Percentiles rank a stretch among this genome's conserved stretches.
Conservation (phyloP, 1,140 invertebrate species). For the Leptestheria dahalacensis region DNA sequence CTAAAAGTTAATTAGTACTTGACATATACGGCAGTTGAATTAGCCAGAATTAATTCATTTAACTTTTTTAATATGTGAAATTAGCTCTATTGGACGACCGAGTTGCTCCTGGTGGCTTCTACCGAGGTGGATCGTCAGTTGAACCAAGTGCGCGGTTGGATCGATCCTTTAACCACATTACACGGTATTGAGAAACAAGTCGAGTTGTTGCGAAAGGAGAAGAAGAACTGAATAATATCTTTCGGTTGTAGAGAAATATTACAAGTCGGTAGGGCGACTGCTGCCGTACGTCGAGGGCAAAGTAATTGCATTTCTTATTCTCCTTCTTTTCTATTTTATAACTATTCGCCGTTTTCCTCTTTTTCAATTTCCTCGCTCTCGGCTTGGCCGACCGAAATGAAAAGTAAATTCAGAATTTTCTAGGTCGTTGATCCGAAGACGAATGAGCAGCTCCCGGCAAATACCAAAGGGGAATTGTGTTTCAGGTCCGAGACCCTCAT, state of each 20-base stretch:
- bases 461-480: neutral
- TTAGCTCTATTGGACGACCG: neutral
- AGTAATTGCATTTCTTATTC: too few species aligned
- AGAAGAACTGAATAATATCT: too few species aligned
- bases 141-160: neutral
- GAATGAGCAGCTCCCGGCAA: neutral
- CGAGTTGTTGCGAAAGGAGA: too few species aligned
- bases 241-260: neutral
- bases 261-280: neutral
- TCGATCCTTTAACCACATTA: neutral
- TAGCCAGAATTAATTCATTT: neutral
- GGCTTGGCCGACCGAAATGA: too few species aligned
- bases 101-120: neutral
- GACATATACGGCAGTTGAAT: neutral
- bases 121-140: neutral
- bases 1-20: too few species aligned
- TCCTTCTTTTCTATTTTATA: too few species aligned
- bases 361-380: too few species aligned
- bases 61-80: neutral
- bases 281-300: neutral
- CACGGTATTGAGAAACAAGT: neutral
- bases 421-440: neutral
- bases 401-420: neutral
- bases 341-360: too few species aligned
- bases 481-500: neutral